Conservation (phyloP, 2,113 vertebrate genomes). For the Esox niger region DNA sequence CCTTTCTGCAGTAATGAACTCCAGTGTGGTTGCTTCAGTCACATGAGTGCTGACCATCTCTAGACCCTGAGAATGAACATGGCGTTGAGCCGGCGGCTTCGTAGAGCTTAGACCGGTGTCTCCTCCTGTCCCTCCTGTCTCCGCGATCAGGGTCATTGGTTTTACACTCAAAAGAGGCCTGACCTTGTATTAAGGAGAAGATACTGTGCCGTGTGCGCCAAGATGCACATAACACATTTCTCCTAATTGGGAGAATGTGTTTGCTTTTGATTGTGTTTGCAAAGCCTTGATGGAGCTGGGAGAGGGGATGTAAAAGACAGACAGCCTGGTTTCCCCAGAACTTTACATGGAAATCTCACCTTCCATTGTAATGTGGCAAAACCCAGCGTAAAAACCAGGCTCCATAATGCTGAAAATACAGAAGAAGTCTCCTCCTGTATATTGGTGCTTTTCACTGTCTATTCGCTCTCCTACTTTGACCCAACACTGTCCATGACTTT, state of each 20-base stretch:
- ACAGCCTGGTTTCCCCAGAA: constrained; percentile 5
- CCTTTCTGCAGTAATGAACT: constrained; percentile 68
- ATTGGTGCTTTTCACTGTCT: constrained; percentile 57
- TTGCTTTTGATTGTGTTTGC: constrained; percentile 33
- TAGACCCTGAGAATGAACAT: constrained; percentile 23
- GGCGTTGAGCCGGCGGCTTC: constrained; percentile 60
- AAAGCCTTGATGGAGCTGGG: constrained; percentile 9
- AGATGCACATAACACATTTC: constrained; percentile 12
- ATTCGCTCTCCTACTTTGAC: constrained; percentile 45
- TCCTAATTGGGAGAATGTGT: constrained; percentile 32
- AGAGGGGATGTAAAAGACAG: neutral
- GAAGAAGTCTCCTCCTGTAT: constrained; percentile 52
- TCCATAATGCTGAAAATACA: constrained; percentile 53
- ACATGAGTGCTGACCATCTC: constrained; percentile 55
- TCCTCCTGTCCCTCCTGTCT: constrained; percentile 45
- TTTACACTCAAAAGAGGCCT: constrained; percentile 11
- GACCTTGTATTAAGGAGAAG: neutral
- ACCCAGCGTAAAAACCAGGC: constrained; percentile 36
- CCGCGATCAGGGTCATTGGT: constrained; percentile 34
- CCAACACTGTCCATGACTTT: constrained; percentile 76
- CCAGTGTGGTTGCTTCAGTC: constrained; percentile 43
- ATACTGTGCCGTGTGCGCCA: neutral
- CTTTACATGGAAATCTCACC: constrained; percentile 37
- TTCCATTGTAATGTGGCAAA: constrained; percentile 20
- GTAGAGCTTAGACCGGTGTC: constrained; percentile 46